Conservation (phyloP, 2,113 vertebrate species). For the Strix aluco region DNA sequence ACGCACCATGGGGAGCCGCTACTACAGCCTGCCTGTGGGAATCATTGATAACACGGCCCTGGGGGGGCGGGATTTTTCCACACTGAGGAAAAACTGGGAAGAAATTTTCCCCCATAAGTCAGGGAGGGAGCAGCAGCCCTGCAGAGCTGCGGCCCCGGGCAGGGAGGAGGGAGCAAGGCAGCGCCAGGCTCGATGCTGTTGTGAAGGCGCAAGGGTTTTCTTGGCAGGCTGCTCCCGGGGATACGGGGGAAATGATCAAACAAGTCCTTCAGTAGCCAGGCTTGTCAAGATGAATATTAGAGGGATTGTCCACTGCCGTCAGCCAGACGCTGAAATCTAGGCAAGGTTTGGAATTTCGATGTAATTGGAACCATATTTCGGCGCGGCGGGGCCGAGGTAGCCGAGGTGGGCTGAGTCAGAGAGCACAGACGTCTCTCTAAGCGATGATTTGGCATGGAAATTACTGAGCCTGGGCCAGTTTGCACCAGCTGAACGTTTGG, state of each 20-base stretch:
- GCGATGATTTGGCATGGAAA: background rate
- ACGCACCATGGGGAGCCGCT: background rate
- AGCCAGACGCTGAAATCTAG: slow-evolving; percentile 50
- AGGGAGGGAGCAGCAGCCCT: background rate
- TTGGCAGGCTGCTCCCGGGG: slow-evolving; percentile 42
- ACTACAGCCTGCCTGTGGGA: slow-evolving; percentile 40
- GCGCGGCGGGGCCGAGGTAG: background rate
- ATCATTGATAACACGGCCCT: background rate
- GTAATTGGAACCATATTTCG: slow-evolving; percentile 56
- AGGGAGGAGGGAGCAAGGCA: background rate
- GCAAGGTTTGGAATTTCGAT: slow-evolving; percentile 47
- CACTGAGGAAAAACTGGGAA: background rate
- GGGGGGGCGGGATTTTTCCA: background rate
- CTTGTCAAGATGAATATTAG: slow-evolving; percentile 54
- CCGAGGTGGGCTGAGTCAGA: slow-evolving; percentile 58
- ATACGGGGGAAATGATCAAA: slow-evolving; percentile 42
- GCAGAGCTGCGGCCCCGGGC: background rate
- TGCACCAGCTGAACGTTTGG: slow-evolving; percentile 36
- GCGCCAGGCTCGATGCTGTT: background rate
- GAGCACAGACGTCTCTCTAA: slow-evolving; percentile 28
- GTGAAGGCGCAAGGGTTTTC: background rate
- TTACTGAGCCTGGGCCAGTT: background rate
- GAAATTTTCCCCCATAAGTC: background rate
- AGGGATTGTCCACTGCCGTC: slow-evolving; percentile 53
- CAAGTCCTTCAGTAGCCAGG: slow-evolving; percentile 60